Conservation (phyloP, 2,888 invertebrate genomes). For the Nowickia ferox region DNA sequence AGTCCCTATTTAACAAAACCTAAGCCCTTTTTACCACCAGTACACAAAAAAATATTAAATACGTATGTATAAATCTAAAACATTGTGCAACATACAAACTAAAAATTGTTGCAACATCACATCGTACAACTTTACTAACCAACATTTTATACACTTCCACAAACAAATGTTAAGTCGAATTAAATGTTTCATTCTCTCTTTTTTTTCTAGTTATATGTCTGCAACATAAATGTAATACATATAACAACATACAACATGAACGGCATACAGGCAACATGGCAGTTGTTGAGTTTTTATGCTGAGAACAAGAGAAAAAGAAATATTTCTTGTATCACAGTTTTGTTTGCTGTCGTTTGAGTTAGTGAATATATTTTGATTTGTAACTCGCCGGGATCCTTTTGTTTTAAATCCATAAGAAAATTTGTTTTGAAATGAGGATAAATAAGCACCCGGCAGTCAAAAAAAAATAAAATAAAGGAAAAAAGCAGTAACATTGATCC, state of each 20-base stretch:
- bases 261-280: slow-evolving; percentile 65
- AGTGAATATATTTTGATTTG: slow-evolving; percentile 69
- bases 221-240: slow-evolving; percentile 59
- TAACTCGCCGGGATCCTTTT: slow-evolving; percentile 69
- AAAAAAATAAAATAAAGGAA: no score
- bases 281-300: slow-evolving; percentile 64
- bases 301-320: slow-evolving; percentile 65
- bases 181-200: slow-evolving; percentile 54
- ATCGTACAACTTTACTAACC: slow-evolving; percentile 51
- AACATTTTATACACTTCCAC: slow-evolving; percentile 45
- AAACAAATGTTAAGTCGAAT: slow-evolving; percentile 46
- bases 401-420: slow-evolving; percentile 50
- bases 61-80: slow-evolving; percentile 71
- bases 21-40: neutral
- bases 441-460: neutral
- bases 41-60: neutral
- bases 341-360: slow-evolving; percentile 68
- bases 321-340: slow-evolving; percentile 66
- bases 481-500: no score
- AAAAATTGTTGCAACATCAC: slow-evolving; percentile 57
- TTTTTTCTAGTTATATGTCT: slow-evolving; percentile 57
- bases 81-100: slow-evolving; percentile 47
- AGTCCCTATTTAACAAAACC: no score
- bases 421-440: slow-evolving; percentile 35
- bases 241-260: slow-evolving; percentile 61